Conservation (phyloP, 1,140 invertebrate species). For the Hyles euphorbiae region DNA sequence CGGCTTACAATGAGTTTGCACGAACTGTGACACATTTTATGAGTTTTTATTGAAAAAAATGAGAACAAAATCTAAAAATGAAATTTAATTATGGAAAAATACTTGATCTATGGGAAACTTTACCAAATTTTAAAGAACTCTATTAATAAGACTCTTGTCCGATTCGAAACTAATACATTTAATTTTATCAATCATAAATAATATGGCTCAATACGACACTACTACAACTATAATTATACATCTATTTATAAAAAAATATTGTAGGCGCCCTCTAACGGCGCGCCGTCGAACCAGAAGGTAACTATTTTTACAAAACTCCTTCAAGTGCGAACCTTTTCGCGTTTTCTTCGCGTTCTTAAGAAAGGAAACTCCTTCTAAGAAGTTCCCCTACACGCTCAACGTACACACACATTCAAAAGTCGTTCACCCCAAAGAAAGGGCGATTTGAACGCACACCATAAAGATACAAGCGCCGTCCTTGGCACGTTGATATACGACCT, state of each 20-base stretch:
- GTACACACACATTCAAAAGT: slow-evolving; percentile 43
- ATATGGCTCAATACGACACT: no score
- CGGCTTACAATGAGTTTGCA: neutral
- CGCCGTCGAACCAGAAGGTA: slow-evolving; percentile 34
- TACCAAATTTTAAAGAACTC: no score
- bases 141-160: no score
- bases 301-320: slow-evolving; percentile 67
- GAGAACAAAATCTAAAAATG: no score
- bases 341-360: slow-evolving; percentile 72
- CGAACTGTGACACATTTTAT: slow-evolving; percentile 1
- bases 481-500: slow-evolving; percentile 1
- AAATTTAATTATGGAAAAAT: no score
- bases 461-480: slow-evolving; percentile 9
- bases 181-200: no score
- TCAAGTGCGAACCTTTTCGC: slow-evolving; percentile 68
- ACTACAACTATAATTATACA: no score
- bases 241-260: slow-evolving; percentile 14
- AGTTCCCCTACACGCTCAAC: slow-evolving; percentile 41
- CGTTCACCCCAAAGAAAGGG: slow-evolving; percentile 10
- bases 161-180: no score
- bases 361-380: slow-evolving; percentile 59
- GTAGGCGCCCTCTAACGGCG: slow-evolving; percentile 57
- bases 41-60: no score
- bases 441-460: slow-evolving; percentile 5
- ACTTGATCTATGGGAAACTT: no score